phyloP scores from a whole-genome alignment of 2,797 vertebrate species.

The Cygnus olor region DNA sequence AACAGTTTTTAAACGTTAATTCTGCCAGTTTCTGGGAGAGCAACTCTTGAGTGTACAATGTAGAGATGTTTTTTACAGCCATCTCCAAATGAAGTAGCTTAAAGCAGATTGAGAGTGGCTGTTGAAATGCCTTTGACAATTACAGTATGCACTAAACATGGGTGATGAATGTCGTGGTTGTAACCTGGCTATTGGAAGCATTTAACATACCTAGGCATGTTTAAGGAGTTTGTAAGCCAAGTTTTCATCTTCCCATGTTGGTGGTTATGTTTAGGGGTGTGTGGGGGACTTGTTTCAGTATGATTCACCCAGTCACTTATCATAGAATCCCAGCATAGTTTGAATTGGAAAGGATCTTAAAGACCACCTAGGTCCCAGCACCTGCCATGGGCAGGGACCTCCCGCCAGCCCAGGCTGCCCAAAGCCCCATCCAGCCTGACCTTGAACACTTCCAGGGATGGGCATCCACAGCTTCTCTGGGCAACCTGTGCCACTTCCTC shows the following conservation, averaged over 20 bases:
- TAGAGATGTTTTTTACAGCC: background rate
- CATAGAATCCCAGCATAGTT: too few species aligned
- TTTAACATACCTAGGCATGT: rapidly evolving
- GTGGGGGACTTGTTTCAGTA: rapidly evolving
- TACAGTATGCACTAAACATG: rapidly evolving
- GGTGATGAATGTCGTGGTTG: rapidly evolving
- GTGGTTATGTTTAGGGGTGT: rapidly evolving
- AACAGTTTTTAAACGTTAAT: background rate
- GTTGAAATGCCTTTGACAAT: background rate
- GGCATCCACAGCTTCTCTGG: too few species aligned
- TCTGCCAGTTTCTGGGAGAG: background rate
- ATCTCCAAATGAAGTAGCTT: background rate
- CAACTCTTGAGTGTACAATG: background rate
- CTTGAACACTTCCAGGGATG: too few species aligned
- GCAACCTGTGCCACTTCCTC: too few species aligned
- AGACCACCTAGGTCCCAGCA: too few species aligned
- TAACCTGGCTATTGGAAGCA: background rate
- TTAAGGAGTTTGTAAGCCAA: background rate
- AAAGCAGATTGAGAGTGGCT: rapidly evolving
- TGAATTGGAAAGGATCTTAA: too few species aligned
- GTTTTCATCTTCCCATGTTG: too few species aligned
- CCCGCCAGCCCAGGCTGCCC: too few species aligned
- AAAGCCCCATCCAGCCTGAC: too few species aligned
- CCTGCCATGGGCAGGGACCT: too few species aligned
- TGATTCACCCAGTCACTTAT: rapidly evolving